phyloP scores from a whole-genome alignment of 2,888 invertebrate species.

The Mythimna loreyi region DNA sequence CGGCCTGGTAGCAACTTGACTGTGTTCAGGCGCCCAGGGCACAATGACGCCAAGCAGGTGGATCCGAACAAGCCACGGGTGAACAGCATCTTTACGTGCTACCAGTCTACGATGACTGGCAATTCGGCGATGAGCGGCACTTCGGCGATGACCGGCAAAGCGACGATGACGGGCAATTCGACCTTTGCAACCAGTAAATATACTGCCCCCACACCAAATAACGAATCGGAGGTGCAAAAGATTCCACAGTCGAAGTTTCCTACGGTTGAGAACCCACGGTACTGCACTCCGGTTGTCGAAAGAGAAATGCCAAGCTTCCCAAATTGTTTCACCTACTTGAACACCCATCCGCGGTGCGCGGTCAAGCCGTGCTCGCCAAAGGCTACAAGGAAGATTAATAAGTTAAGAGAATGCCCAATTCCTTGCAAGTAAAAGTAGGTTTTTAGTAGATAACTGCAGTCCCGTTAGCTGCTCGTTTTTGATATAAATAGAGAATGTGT shows the following conservation, averaged over 20 bases:
- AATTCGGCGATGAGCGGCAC: too few relatives aligned
- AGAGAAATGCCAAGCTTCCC: not conserved
- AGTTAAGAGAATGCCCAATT: not conserved
- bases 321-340: not conserved
- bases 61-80: constrained; percentile 35
- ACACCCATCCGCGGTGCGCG: constrained; percentile 2
- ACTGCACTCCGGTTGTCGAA: not conserved
- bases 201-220: too few relatives aligned
- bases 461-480: not conserved
- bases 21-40: constrained; percentile 53
- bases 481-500: not conserved
- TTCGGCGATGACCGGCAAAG: too few relatives aligned
- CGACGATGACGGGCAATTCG: too few relatives aligned
- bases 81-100: constrained; percentile 50
- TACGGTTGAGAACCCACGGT: not conserved
- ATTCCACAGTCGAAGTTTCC: not conserved
- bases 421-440: not conserved
- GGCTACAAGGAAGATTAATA: not conserved
- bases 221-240: not conserved
- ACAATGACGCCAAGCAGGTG: constrained; percentile 41
- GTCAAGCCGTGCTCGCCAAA: not conserved
- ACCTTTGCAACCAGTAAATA: too few relatives aligned
- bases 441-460: too few relatives aligned
- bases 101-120: constrained; percentile 54
- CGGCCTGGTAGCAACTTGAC: constrained; percentile 55